Conservation (phyloP, 2,113 vertebrate genomes). For the Indri indri region DNA sequence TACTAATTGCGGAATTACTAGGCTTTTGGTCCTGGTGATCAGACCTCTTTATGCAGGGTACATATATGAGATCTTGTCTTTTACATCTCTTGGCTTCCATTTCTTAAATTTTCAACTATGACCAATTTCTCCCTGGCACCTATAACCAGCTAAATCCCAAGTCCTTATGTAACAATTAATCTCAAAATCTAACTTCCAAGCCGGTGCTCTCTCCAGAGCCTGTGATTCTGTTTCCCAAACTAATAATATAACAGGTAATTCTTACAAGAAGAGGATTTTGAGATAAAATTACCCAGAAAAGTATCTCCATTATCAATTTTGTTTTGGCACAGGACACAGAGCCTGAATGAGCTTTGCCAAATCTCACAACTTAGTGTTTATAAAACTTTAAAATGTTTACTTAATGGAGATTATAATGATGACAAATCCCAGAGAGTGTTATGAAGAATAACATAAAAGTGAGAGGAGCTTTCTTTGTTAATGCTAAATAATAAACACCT, state of each 20-base stretch:
- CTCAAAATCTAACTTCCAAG: constrained; percentile 4
- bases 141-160: neutral
- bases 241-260: constrained; percentile 7
- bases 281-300: constrained; percentile 7
- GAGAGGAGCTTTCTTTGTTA: constrained; percentile 6
- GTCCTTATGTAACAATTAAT: neutral
- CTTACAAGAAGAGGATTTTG: neutral
- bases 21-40: neutral
- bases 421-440: neutral
- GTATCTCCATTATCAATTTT: constrained; percentile 11
- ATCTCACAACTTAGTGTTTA: constrained; percentile 17
- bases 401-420: neutral
- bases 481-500: constrained; percentile 2
- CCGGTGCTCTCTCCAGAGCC: neutral
- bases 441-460: constrained; percentile 15
- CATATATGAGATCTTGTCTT: neutral
- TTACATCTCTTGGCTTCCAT: neutral
- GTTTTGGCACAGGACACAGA: constrained; percentile 28
- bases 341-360: constrained; percentile 16
- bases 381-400: constrained; percentile 41
- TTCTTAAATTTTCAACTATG: neutral
- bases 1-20: neutral
- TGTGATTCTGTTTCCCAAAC: neutral
- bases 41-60: neutral
- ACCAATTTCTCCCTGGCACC: neutral